phyloP scores from a whole-genome alignment of 2,797 vertebrate species.

The Gadopsis marmoratus region DNA sequence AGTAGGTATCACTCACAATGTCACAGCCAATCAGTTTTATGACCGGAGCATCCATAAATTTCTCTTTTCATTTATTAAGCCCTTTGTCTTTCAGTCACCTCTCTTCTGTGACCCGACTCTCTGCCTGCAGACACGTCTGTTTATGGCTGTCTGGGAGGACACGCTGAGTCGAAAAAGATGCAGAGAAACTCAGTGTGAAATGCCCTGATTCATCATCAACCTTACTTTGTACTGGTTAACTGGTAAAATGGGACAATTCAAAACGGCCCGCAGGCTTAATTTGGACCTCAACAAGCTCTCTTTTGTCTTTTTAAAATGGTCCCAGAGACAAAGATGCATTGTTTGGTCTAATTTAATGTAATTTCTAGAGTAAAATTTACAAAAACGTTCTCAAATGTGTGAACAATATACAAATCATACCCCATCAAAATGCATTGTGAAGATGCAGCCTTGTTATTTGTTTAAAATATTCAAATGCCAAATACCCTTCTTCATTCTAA shows the following conservation, averaged over 20 bases:
- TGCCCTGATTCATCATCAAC: slow-evolving; percentile 39
- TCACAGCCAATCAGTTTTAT: slow-evolving; percentile 73
- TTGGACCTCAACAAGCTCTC: slow-evolving; percentile 3
- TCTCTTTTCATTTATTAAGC: slow-evolving; percentile 54
- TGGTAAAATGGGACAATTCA: slow-evolving; percentile 47
- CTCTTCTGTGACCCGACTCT: slow-evolving; percentile 37
- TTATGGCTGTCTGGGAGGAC: slow-evolving; percentile 53
- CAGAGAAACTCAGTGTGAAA: slow-evolving; percentile 35
- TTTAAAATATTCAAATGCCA: neutral
- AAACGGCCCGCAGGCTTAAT: slow-evolving; percentile 39
- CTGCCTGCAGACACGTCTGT: slow-evolving; percentile 51
- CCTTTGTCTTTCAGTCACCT: slow-evolving; percentile 29
- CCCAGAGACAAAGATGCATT: slow-evolving; percentile 10
- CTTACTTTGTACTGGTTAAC: slow-evolving; percentile 37
- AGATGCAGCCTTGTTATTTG: too few species aligned
- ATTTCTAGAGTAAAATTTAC: neutral
- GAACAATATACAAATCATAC: neutral
- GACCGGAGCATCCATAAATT: slow-evolving; percentile 64
- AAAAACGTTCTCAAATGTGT: neutral
- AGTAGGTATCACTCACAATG: slow-evolving; percentile 48
- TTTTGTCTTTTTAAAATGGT: neutral
- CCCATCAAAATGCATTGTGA: neutral
- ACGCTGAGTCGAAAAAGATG: slow-evolving; percentile 36
- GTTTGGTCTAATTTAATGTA: slow-evolving; percentile 7
- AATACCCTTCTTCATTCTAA: neutral